Evolutionary conservation across 2,888 invertebrate species (phyloP).

Genomic region (Aleiodes leptofemur): DNA sequence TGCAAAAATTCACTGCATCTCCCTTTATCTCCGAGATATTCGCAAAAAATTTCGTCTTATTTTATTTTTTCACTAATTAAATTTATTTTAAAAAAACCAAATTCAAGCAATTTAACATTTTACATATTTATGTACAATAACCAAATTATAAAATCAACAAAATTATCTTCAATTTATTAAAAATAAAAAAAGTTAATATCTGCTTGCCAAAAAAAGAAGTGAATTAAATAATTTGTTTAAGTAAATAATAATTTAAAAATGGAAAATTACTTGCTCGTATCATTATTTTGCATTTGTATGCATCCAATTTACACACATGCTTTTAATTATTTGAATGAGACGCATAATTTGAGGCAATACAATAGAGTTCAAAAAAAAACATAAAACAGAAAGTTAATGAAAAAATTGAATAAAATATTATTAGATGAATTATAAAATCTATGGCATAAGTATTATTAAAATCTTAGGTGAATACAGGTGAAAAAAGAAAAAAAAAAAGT

Average conservation of each 20-base stretch:
- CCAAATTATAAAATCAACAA: background rate
- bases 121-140: background rate
- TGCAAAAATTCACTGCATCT: too few species aligned
- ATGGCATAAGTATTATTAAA: constrained; percentile 59
- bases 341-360: constrained; percentile 53
- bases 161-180: background rate
- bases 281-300: constrained; percentile 44
- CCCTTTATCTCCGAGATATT: too few species aligned
- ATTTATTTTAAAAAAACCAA: background rate
- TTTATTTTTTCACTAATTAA: background rate
- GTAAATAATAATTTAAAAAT: constrained; percentile 9
- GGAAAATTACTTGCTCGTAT: constrained; percentile 32
- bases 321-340: constrained; percentile 42
- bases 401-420: constrained; percentile 45
- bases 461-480: constrained; percentile 47
- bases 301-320: constrained; percentile 40
- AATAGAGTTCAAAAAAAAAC: background rate
- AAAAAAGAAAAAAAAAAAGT: background rate
- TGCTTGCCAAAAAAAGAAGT: background rate
- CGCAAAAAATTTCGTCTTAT: too few species aligned
- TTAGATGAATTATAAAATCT: constrained; percentile 55
- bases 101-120: constrained; percentile 11
- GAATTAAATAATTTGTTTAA: background rate
- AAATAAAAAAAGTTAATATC: background rate
- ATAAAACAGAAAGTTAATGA: constrained; percentile 14